These are phyloP conservation scores for Ischnura elegans DNA, from an alignment of 2,888 invertebrate species.

Conservation along the genomic window DNA sequence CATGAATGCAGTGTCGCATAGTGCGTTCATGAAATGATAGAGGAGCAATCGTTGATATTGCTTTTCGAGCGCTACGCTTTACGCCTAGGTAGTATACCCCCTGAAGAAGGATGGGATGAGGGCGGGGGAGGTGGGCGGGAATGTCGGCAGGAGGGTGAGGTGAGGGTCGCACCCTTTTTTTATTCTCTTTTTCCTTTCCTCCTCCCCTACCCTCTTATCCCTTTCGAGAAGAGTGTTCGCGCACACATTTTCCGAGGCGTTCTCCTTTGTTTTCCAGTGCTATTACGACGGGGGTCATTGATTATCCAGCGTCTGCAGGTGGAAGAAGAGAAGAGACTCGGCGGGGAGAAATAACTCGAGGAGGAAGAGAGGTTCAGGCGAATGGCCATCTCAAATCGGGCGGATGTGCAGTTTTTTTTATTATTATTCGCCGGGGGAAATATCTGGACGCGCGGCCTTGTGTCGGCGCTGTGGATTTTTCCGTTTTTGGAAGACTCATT, in stretches of 20 bases:
- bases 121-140: background rate
- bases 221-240: conserved; percentile 24
- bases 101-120: too few relatives aligned
- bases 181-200: background rate
- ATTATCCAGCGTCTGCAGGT: conserved; percentile 18
- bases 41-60: too few relatives aligned
- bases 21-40: too few relatives aligned
- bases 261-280: conserved; percentile 27
- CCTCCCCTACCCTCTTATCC: background rate
- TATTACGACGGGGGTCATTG: conserved; percentile 27
- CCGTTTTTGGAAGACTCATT: conserved; percentile 1
- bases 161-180: conserved; percentile 29
- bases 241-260: conserved; percentile 14
- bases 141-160: background rate
- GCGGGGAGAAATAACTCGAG: too few relatives aligned
- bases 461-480: conserved; percentile 2
- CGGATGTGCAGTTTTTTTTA: conserved; percentile 30
- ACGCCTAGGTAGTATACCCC: too few relatives aligned
- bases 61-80: too few relatives aligned
- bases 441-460: background rate
- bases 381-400: conserved; percentile 22
- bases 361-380: background rate
- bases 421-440: background rate
- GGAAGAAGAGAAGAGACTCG: background rate
- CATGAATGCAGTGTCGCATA: too few relatives aligned